Conservation (phyloP, 2,888 invertebrate species). For the Pristionchus maxplancki region DNA sequence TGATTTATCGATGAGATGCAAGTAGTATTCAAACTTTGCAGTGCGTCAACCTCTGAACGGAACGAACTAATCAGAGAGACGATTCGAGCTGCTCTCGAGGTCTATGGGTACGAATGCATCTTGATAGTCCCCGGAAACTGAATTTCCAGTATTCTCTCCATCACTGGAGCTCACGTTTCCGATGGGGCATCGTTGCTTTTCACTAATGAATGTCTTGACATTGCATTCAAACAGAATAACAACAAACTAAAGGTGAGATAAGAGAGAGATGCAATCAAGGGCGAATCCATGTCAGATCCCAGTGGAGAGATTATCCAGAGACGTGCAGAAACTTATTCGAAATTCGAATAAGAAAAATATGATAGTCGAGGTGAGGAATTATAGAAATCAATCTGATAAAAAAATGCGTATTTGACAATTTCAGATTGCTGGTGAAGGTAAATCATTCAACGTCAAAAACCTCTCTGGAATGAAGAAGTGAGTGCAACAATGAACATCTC, state of each 20-base stretch:
- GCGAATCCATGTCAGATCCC: not conserved
- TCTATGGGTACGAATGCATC: not conserved
- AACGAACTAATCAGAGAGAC: constrained; percentile 13
- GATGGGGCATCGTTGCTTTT: constrained; percentile 42
- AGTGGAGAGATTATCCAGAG: not conserved
- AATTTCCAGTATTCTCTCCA: constrained; percentile 1
- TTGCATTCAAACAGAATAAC: not conserved
- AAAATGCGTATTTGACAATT: not conserved
- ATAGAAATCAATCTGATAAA: too few relatives aligned
- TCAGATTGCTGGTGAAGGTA: not conserved
- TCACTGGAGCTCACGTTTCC: not conserved
- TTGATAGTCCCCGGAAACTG: not conserved
- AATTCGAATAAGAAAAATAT: not conserved
- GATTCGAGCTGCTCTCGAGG: not conserved
- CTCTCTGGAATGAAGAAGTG: constrained; percentile 6
- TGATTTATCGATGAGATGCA: not conserved
- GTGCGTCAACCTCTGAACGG: not conserved
- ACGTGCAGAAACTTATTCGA: not conserved
- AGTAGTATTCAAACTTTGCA: not conserved
- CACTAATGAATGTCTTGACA: not conserved
- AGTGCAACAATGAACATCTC: too few relatives aligned
- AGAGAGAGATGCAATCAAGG: not conserved
- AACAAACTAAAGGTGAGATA: not conserved
- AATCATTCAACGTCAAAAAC: not conserved
- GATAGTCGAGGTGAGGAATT: constrained; percentile 15